Conservation (phyloP, 2,888 invertebrate genomes). For the Ophion obscuratus region DNA sequence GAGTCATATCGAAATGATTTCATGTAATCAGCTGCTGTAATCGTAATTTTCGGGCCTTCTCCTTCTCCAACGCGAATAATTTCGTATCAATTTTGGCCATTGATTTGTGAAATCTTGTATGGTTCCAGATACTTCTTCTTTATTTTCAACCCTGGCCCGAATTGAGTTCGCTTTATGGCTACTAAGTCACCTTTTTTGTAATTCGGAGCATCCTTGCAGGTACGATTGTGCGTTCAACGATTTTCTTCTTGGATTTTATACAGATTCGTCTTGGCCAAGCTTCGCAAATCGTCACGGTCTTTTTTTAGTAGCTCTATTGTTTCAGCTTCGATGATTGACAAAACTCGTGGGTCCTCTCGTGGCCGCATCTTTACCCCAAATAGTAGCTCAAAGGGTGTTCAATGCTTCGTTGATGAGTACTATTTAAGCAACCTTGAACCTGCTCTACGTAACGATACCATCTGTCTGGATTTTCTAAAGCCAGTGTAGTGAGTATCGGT, state of each 20-base stretch:
- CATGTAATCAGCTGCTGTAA: background rate
- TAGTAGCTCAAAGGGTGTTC: conserved; percentile 14
- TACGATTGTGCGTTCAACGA: too few relatives aligned
- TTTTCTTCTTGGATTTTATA: too few relatives aligned
- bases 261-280: too few relatives aligned
- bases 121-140: conserved; percentile 4
- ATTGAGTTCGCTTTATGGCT: too few relatives aligned
- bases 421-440: too few relatives aligned
- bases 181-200: too few relatives aligned
- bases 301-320: too few relatives aligned
- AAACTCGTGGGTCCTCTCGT: conserved; percentile 11
- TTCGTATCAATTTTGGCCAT: background rate
- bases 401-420: too few relatives aligned
- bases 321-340: too few relatives aligned
- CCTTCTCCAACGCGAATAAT: background rate
- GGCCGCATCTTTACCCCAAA: conserved; percentile 11
- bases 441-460: background rate
- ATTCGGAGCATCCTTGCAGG: too few relatives aligned
- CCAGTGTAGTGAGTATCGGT: conserved; percentile 63
- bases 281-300: too few relatives aligned
- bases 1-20: background rate
- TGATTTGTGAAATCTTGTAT: background rate
- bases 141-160: background rate
- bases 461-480: background rate
- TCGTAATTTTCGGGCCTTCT: too few relatives aligned